These are phyloP conservation scores for Anguilla obscura DNA, from an alignment of 2,797 vertebrate species.

Conservation along the genomic window DNA sequence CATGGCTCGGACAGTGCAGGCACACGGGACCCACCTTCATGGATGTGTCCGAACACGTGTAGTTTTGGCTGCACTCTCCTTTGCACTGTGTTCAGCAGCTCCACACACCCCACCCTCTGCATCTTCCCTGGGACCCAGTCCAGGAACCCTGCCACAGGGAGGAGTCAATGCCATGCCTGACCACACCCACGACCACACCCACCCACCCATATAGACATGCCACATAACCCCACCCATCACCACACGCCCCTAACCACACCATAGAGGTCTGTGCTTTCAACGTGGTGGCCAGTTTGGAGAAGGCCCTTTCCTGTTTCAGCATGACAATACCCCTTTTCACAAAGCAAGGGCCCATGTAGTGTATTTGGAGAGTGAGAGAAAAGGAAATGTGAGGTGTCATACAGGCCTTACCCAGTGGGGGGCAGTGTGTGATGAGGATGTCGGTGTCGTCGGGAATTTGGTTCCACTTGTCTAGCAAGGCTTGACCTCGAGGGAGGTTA, in stretches of 20 bases:
- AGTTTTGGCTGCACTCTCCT: conserved; percentile 90
- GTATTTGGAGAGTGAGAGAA: background rate
- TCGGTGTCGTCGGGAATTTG: conserved; percentile 93
- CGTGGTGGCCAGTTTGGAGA: too few relatives aligned
- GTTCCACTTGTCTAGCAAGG: conserved; percentile 97
- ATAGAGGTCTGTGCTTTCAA: too few relatives aligned
- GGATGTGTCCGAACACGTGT: conserved; percentile 95
- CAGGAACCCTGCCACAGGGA: conserved; percentile 79
- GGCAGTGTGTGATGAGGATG: conserved; percentile 94
- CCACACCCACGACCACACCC: background rate
- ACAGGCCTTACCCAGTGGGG: conserved; percentile 85
- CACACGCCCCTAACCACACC: background rate
- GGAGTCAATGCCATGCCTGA: background rate
- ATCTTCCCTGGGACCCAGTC: conserved; percentile 98
- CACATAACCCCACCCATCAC: background rate
- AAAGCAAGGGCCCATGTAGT: too few relatives aligned
- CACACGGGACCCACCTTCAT: conserved; percentile 79
- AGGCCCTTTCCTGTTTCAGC: too few relatives aligned
- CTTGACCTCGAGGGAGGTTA: conserved; percentile 92
- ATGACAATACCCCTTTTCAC: too few relatives aligned
- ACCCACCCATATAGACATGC: background rate
- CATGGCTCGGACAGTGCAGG: background rate
- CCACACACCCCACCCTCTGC: conserved; percentile 94
- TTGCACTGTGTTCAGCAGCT: conserved; percentile 94
- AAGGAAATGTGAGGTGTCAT: conserved; percentile 48